Evolutionary conservation across 2,113 vertebrate genomes (phyloP).

Genomic region (Mobula hypostoma): DNA sequence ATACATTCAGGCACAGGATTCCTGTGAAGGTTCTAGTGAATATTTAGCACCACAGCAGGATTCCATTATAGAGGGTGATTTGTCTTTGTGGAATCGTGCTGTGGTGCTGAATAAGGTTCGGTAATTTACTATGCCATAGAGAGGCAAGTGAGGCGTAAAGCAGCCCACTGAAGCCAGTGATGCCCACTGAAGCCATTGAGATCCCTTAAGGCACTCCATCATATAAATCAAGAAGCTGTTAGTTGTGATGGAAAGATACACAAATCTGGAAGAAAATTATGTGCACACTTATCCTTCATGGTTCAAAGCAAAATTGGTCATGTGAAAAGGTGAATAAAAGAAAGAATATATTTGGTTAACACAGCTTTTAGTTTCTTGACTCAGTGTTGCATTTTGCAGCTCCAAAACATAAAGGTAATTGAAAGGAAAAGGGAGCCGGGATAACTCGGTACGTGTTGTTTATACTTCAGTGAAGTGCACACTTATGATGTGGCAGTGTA

Average conservation of each 20-base stretch:
- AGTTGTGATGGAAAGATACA: slow-evolving; percentile 84
- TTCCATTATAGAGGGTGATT: neutral
- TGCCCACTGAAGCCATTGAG: slow-evolving; percentile 88
- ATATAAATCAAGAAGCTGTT: slow-evolving; percentile 87
- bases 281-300: slow-evolving; percentile 69
- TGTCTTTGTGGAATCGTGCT: neutral
- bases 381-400: too few relatives aligned
- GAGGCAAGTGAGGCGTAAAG: slow-evolving; percentile 85
- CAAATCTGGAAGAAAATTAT: slow-evolving; percentile 77
- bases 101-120: neutral
- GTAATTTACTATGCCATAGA: slow-evolving; percentile 86
- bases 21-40: neutral
- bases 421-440: too few relatives aligned
- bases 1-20: neutral
- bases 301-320: slow-evolving; percentile 40
- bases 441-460: too few relatives aligned
- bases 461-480: too few relatives aligned
- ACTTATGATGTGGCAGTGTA: too few relatives aligned
- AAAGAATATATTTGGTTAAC: neutral
- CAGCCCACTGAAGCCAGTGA: slow-evolving; percentile 84
- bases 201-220: slow-evolving; percentile 79
- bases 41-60: neutral
- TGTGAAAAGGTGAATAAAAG: neutral
- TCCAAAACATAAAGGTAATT: too few relatives aligned
- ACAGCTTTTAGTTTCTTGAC: neutral